A percentile compares a stretch with the other conserved stretches of the same genome.
Evolutionary conservation across 2,797 vertebrate genomes (phyloP).

Genomic region (Squalus acanthias): DNA sequence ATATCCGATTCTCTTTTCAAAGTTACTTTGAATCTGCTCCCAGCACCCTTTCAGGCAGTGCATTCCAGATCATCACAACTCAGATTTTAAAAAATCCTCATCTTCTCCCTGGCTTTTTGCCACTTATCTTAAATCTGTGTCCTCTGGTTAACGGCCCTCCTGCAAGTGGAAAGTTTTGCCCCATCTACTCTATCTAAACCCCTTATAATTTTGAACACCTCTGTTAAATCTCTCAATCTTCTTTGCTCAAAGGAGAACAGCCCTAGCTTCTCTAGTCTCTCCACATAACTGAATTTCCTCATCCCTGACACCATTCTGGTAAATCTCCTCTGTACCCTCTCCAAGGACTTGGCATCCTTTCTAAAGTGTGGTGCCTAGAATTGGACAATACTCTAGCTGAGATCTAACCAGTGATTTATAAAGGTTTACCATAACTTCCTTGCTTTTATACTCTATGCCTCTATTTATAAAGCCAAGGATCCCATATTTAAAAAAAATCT

Average conservation of each 20-base stretch:
- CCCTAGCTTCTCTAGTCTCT: too few relatives aligned
- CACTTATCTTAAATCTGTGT: neutral
- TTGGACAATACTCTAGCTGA: neutral
- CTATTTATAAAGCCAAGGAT: neutral
- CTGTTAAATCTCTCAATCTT: too few relatives aligned
- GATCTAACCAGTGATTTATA: too few relatives aligned
- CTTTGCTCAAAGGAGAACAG: too few relatives aligned
- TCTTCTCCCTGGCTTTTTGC: neutral
- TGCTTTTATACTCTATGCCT: neutral
- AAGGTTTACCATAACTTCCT: neutral
- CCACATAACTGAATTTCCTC: too few relatives aligned
- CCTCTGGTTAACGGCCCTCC: neutral
- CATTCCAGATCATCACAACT: neutral
- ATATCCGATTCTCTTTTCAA: neutral
- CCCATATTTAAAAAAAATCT: neutral
- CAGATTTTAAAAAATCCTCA: neutral
- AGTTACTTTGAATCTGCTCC: neutral
- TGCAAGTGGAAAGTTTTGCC: neutral
- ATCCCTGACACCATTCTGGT: too few relatives aligned
- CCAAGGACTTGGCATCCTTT: too few relatives aligned
- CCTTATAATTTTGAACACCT: neutral
- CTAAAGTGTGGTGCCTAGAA: too few relatives aligned
- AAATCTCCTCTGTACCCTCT: too few relatives aligned
- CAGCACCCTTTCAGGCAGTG: neutral
- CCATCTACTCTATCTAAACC: neutral